A percentile compares a stretch with the other conserved stretches of the same genome.
Evolutionary conservation across 2,888 invertebrate species (phyloP).

Genomic region (Brassicogethes aeneus): DNA sequence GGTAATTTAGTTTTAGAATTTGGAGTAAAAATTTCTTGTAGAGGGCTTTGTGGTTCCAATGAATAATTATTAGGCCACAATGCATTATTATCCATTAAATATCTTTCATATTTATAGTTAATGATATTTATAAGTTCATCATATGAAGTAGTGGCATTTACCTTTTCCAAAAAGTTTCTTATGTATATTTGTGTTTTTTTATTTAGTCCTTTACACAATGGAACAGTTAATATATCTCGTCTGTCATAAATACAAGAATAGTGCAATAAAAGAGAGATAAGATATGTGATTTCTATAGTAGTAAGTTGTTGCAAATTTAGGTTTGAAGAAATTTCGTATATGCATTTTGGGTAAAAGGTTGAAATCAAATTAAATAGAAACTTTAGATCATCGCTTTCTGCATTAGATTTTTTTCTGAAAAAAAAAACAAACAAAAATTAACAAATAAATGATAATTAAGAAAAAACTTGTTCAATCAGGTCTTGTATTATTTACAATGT

Average conservation of each 20-base stretch:
- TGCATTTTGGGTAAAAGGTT: constrained; percentile 26
- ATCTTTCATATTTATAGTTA: constrained; percentile 17
- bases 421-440: constrained; percentile 7
- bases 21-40: constrained; percentile 34
- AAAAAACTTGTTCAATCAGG: no score
- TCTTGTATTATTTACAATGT: no score
- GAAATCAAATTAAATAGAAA: constrained; percentile 23
- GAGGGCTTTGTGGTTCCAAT: constrained; percentile 21
- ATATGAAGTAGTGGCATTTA: constrained; percentile 21
- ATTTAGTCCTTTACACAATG: constrained; percentile 31
- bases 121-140: constrained; percentile 26
- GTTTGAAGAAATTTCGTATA: constrained; percentile 19
- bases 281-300: constrained; percentile 19
- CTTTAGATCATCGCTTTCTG: constrained; percentile 20
- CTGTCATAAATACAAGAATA: constrained; percentile 35
- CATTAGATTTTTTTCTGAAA: constrained; percentile 22
- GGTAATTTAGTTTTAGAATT: constrained; percentile 19
- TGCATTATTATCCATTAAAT: constrained; percentile 2
- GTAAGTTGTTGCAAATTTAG: constrained; percentile 25
- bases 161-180: constrained; percentile 31
- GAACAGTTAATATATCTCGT: constrained; percentile 32
- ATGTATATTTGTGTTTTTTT: constrained; percentile 29
- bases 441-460: constrained; percentile 7
- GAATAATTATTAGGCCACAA: constrained; percentile 16
- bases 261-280: constrained; percentile 35